Conservation (phyloP, 2,888 invertebrate genomes). For the Chrysomela aeneicollis region DNA sequence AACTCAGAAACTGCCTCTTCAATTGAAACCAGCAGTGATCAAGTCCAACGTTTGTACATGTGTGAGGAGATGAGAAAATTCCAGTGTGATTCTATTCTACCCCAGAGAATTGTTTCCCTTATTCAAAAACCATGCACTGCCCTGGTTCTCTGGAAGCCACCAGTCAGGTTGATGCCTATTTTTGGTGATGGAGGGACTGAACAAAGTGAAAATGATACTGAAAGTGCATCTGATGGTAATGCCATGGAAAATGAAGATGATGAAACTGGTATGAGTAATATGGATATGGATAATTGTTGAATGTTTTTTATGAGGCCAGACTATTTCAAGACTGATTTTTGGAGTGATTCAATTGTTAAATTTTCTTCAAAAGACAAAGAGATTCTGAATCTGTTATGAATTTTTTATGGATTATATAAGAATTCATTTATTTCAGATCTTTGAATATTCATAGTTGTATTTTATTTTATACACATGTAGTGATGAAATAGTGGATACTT, state of each 20-base stretch:
- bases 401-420: too few relatives aligned
- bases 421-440: neutral
- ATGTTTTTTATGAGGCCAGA: conserved; percentile 7
- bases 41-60: conserved; percentile 63
- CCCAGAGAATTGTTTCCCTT: conserved; percentile 70
- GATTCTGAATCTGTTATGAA: neutral
- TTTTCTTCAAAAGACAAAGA: neutral
- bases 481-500: too few relatives aligned
- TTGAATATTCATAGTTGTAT: too few relatives aligned
- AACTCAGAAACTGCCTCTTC: conserved; percentile 58
- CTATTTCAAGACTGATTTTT: conserved; percentile 33
- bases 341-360: conserved; percentile 17
- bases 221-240: conserved; percentile 59
- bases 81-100: conserved; percentile 72
- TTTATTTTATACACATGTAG: too few relatives aligned
- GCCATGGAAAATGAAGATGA: conserved; percentile 35
- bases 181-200: conserved; percentile 55
- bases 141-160: conserved; percentile 82
- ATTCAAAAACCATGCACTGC: conserved; percentile 79
- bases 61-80: conserved; percentile 77
- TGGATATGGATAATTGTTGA: conserved; percentile 49
- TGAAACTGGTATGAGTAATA: conserved; percentile 36
- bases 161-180: conserved; percentile 50
- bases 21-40: conserved; percentile 51
- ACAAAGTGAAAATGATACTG: conserved; percentile 57